Percentiles rank a stretch among this genome's conserved stretches.
Conservation (phyloP, 2,113 vertebrate genomes). For the Amazona guildingii region DNA sequence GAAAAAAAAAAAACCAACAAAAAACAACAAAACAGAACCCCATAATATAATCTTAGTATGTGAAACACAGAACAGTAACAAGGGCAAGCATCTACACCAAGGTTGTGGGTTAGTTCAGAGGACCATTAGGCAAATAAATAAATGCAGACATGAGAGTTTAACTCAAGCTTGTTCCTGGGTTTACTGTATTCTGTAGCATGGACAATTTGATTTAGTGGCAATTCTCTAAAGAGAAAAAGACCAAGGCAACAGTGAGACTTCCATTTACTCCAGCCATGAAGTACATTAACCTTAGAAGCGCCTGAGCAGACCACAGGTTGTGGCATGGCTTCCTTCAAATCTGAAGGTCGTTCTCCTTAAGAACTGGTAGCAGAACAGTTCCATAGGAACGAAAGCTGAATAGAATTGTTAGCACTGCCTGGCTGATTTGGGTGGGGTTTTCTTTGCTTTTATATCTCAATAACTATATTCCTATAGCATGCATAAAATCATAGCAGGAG, state of each 20-base stretch:
- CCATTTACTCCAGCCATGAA: background rate
- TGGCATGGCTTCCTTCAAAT: background rate
- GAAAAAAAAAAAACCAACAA: background rate
- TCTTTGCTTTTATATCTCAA: background rate
- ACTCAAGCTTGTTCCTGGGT: background rate
- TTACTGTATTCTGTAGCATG: background rate
- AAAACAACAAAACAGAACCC: background rate
- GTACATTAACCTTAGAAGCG: background rate
- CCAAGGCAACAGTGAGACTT: background rate
- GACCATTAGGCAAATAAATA: background rate
- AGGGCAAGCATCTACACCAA: background rate
- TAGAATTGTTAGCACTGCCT: background rate
- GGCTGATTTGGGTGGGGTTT: background rate
- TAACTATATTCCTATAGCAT: background rate
- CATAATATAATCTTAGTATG: background rate
- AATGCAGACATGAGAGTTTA: background rate
- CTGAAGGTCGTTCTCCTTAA: background rate
- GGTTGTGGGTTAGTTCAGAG: background rate
- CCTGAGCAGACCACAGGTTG: background rate
- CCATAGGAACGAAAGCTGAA: background rate
- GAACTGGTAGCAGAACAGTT: background rate
- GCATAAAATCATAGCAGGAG: background rate
- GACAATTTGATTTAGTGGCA: background rate
- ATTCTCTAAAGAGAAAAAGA: background rate
- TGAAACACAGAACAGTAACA: background rate